A percentile compares a stretch with the other conserved stretches of the same genome.
Conservation (phyloP, 2,113 vertebrate species). For the Hipposideros armiger region DNA sequence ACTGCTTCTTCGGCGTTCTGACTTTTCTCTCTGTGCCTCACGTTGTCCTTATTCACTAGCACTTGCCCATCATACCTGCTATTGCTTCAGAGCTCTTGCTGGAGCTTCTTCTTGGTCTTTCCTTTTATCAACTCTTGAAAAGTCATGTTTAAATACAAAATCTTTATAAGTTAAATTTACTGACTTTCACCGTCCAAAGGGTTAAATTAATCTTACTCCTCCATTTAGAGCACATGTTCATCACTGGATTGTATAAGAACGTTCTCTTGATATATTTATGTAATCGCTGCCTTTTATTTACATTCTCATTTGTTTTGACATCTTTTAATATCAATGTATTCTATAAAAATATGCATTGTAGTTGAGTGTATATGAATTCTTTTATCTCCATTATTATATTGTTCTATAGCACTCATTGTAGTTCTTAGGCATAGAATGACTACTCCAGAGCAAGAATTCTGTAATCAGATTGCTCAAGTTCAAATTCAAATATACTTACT, state of each 20-base stretch:
- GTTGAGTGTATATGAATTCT: background rate
- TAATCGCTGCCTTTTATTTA: conserved; percentile 9
- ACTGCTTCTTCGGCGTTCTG: background rate
- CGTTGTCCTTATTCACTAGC: background rate
- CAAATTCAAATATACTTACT: background rate
- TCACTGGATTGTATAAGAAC: background rate
- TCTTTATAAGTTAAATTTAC: background rate
- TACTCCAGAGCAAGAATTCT: background rate
- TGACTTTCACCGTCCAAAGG: background rate
- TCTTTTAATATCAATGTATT: background rate
- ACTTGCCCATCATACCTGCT: background rate
- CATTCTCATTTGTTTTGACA: background rate
- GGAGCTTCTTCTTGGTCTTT: background rate
- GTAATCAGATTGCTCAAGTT: background rate
- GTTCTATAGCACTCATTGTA: background rate
- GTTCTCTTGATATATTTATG: background rate
- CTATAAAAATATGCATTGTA: background rate
- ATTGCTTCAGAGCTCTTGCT: background rate
- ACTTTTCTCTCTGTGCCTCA: background rate
- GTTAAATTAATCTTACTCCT: background rate
- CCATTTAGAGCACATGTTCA: background rate
- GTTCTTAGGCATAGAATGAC: background rate
- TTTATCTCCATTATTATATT: background rate
- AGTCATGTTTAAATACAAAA: background rate
- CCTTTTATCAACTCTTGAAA: background rate